Conservation (phyloP, 2,113 vertebrate species). For the Seriola rivoliana region DNA sequence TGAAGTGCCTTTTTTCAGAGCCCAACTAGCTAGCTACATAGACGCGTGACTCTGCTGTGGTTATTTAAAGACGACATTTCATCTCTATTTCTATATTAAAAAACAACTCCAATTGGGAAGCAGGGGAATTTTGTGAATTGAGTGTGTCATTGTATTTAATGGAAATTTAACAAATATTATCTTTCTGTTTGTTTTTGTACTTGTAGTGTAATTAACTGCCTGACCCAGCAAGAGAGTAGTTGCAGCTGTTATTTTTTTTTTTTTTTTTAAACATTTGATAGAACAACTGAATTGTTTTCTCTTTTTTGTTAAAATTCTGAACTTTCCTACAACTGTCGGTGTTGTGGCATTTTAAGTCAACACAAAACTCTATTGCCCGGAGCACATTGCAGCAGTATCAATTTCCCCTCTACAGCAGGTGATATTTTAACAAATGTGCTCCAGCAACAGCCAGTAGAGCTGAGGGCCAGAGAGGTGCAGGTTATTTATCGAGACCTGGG, state of each 20-base stretch:
- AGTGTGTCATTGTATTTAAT: conserved; percentile 62
- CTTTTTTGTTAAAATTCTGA: conserved; percentile 43
- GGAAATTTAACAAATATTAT: conserved; percentile 63
- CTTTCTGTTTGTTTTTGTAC: conserved; percentile 30
- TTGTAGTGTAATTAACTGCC: conserved; percentile 40
- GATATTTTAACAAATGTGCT: conserved; percentile 91
- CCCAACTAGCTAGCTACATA: conserved; percentile 5
- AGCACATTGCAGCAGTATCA: conserved; percentile 86
- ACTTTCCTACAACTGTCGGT: conserved; percentile 65
- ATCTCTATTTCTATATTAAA: conserved; percentile 53
- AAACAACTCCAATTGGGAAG: conserved; percentile 48
- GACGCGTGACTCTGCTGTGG: conserved; percentile 36
- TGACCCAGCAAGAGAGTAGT: conserved; percentile 20
- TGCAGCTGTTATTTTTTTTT: not conserved
- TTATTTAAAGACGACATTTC: conserved; percentile 55
- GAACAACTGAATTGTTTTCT: conserved; percentile 38
- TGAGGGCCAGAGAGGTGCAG: conserved; percentile 75
- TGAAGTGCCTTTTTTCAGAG: conserved; percentile 69
- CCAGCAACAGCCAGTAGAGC: conserved; percentile 80
- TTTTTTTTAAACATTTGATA: not conserved
- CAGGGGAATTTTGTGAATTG: conserved; percentile 66
- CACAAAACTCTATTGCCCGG: conserved; percentile 71
- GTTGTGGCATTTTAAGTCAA: conserved; percentile 76
- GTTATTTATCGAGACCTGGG: conserved; percentile 90
- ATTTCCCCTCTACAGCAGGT: conserved; percentile 87